phyloP scores from a whole-genome alignment of 2,113 vertebrate species.

The Camelus bactrianus region DNA sequence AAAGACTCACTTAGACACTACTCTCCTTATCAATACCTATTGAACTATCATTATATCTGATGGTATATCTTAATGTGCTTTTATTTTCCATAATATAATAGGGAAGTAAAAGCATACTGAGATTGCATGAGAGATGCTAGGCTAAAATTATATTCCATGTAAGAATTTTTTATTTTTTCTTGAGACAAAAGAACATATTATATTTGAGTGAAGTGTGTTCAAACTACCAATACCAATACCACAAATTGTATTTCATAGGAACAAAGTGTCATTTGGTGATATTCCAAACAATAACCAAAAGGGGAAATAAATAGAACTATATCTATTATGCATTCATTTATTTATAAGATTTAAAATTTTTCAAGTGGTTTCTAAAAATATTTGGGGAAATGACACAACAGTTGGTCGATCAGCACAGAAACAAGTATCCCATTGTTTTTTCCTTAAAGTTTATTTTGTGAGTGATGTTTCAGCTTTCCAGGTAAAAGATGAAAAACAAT shows the following conservation, averaged over 20 bases:
- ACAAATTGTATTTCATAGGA: not conserved
- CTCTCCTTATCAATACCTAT: not conserved
- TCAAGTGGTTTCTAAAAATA: not conserved
- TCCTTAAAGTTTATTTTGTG: not conserved
- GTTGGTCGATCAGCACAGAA: not conserved
- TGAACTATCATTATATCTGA: not conserved
- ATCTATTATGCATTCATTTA: not conserved
- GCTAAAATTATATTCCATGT: not conserved
- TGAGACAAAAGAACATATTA: not conserved
- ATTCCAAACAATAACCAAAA: not conserved
- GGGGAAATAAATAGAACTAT: not conserved
- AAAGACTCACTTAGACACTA: not conserved
- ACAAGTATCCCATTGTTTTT: not conserved
- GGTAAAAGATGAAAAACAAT: slow-evolving; percentile 30
- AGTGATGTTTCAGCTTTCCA: not conserved
- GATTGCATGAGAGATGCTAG: not conserved
- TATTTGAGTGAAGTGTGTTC: not conserved
- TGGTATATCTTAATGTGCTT: not conserved
- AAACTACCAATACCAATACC: not conserved
- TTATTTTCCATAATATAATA: not conserved
- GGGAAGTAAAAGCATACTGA: not conserved
- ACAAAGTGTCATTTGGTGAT: not conserved
- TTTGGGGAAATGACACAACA: not conserved
- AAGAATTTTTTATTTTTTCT: not conserved
- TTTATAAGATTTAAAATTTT: not conserved